Evolutionary conservation across 2,797 vertebrate species (phyloP), one percentile per base, ranked within the genome.

Genomic region (Falco cherrug): DNA sequence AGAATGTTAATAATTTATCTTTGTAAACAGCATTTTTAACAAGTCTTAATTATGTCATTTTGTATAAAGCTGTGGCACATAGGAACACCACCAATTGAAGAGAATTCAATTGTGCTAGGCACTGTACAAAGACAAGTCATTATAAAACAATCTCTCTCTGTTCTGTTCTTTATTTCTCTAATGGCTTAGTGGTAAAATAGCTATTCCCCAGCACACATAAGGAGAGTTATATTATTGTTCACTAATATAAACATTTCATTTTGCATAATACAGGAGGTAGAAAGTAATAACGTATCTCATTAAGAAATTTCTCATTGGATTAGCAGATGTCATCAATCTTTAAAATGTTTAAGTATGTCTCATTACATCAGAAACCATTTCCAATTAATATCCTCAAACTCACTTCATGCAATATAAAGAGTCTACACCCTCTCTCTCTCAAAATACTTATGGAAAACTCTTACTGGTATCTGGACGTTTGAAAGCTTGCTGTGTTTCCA

Each of bases 241-340:
- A 68, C 39, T 89, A 97, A 93, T 95, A 96, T 90, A 95, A 84
- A 60, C 92, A 95, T 89, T 96, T 90, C n/a, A 96, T 96, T 97
- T 94, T 91, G 64, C 37, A 87, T 84, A 95, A 92, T 59, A 89
- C 73, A 89, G 69, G 69, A 91, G 68, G 41, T 39, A 92, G 50
- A 91, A 93, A 90, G 39, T 59, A 95, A 91, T 81, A 95, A 93
- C 5, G 0, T 71, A 90, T 76, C 91, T 96, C 93, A 97, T 95
- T 96, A 97, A 79, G 85, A 93, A 91, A 87, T 80, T 94, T 96
- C 82, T 90, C 86, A 78, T 11, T 87, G 85, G 65, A 81, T 75
- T 94, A 95, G 81, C 35, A 78, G 59, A 50, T 16, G 54, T 54
- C 69, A 89, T 93, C 43, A 93, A 69, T 96, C 81, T 94, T 82